Base-by-base conservation (phyloP, 2,113 vertebrate species). In the Oophaga pumilio region DNA sequence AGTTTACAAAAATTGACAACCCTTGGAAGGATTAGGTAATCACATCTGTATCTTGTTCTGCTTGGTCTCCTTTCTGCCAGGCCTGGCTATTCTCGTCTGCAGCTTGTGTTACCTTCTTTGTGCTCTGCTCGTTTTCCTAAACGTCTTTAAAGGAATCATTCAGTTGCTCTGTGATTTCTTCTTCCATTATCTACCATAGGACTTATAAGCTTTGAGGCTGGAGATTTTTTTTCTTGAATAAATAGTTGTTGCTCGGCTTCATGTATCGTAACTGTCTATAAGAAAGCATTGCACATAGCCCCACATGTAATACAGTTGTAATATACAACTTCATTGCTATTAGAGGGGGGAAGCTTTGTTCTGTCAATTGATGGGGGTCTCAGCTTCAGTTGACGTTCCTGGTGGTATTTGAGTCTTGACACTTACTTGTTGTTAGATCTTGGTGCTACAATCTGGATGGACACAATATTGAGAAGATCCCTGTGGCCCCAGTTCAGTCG, bases 61-160 rank as follows among this genome's bases (percentile, higher is more conserved):
- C 90, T 92, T 93, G 93, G 93, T 93, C 90, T 93, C 94, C 96
- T 93, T 93, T 91, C 93, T 96, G 95, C 94, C 94, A 93, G 94
- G 95, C 93, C 94, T 96, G 94, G 91, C 95, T 96, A 89, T 95
- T 85, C 92, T 89, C 90, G 68, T 57, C 68, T 73, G 28, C 56
- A 28, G 17, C 84, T 90, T 91, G 26, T 86, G 87, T 89, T 71
- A 53, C 49, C 52, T 56, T 4, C 91, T 88, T 90, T 77, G 60
- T 76, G 60, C 77, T 81, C 79, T 87, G 76, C 89, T 82, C 52
- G 26, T 24, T 90, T 15, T 62, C 49, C 56, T 85, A 66, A 57
- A 82, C 90, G 17, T 89, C 85, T 88, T 24, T 9, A 50, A 71
- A 71, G 15, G 28, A 56, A 53, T 68, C 8, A 28, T 66, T 71